Base-by-base conservation (phyloP, 2,888 invertebrate species). In the Mechanitis mazaeus region DNA sequence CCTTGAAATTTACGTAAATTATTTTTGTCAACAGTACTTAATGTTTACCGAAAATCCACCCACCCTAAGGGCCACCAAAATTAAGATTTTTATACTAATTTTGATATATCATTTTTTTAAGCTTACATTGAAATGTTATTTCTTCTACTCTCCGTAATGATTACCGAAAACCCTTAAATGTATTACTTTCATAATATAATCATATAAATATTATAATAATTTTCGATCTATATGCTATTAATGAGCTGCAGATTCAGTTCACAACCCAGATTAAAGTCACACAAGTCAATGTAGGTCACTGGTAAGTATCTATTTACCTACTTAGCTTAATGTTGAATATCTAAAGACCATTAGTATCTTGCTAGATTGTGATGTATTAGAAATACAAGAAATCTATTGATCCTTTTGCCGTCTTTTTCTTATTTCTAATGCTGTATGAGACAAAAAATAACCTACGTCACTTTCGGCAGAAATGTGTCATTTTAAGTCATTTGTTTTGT, bases 311-410 rank as follows among this genome's bases (percentile, higher is more conserved):
- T 50, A 50, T 50, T 50, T 50, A 31, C 50, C 50, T 50, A 50
- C 50, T 50, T 50, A 31, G 31, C 50, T 50, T 50, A 50, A 50
- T 50, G 50, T 50, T 50, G 50, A 50, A 58, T 61, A 64, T 64
- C 45, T 66, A 45, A 47, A 55, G 57, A 55, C 59, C 64, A 66
- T 66, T 61, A 64, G 59, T 56, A 57, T 56, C 28, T 57, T 50
- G 50, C 9, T 50, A 50, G 50, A 50, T 50, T 31, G 31, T 50
- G 31, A 31, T 31, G 31, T 50, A 50, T 50, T 50, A 50, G 9
- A 20, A 42, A 50, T 50, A 50, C 11, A 50, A 50, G 50, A 50
- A 50, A 31, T 50, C 3, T 35, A 50, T 50, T 11, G 28, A 7
- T 1, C 31, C 31, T 31, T 50, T 31, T 50, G 31, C 35, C 3